Evolutionary conservation across 1,140 invertebrate species (phyloP).

Genomic region (Listronotus oregonensis): DNA sequence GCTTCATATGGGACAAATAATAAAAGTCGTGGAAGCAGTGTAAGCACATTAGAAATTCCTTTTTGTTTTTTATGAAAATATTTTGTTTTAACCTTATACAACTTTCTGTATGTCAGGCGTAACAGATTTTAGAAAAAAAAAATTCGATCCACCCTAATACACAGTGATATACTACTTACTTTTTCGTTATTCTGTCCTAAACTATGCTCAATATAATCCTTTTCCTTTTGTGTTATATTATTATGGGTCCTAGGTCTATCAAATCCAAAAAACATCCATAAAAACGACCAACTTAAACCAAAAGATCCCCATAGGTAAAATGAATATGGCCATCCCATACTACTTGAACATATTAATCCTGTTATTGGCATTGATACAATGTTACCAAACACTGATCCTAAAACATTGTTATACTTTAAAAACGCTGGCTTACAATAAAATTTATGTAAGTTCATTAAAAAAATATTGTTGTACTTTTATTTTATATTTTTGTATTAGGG

Average conservation of each 20-base stretch:
- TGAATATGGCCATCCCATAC: slow-evolving; percentile 75
- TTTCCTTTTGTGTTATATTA: slow-evolving; percentile 66
- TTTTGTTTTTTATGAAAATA: too few species aligned
- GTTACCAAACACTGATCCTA: slow-evolving; percentile 72
- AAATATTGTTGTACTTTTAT: too few species aligned
- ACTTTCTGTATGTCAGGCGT: too few species aligned
- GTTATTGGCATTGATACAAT: slow-evolving; percentile 72
- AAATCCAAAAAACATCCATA: slow-evolving; percentile 68
- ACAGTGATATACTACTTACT: slow-evolving; percentile 56
- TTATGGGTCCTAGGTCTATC: slow-evolving; percentile 67
- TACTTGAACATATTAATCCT: slow-evolving; percentile 67
- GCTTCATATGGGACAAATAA: too few species aligned
- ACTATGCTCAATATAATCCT: slow-evolving; percentile 65
- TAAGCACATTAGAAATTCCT: too few species aligned
- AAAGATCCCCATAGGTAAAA: slow-evolving; percentile 70
- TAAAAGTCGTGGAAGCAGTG: too few species aligned
- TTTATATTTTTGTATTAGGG: too few species aligned
- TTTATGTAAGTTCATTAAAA: too few species aligned
- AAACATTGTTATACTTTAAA: background rate
- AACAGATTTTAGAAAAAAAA: too few species aligned
- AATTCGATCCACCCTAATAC: too few species aligned
- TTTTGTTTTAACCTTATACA: too few species aligned
- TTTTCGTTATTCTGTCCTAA: slow-evolving; percentile 56
- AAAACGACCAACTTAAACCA: slow-evolving; percentile 63
- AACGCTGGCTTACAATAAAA: too few species aligned